Base-by-base conservation (phyloP, 2,888 invertebrate species). In the Mantis religiosa region DNA sequence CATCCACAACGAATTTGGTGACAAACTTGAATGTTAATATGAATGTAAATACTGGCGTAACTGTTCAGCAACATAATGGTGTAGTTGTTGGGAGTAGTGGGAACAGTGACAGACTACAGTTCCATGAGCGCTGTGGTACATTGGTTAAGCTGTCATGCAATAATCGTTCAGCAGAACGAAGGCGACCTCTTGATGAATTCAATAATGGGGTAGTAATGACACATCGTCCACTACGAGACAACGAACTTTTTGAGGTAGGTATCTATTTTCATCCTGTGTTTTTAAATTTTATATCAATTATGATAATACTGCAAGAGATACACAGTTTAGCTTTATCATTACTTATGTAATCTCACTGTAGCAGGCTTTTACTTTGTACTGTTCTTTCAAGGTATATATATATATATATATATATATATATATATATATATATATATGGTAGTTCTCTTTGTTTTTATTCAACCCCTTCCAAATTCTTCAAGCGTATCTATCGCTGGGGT, bases 201-300 rank as follows among this genome's bases (percentile, higher is more conserved):
- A 98, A 99, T 93, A 98, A 99, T 93, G 98, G 98, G 0, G 98
- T 99, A 3, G 98, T 98, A 2, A 98, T 99, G 97, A 98, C 98
- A 2, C 97, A 98, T 92, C 95, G 99, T 83, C 96, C 98, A 0
- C 93, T 99, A 6, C 94, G 95, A 90, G 98, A 98, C 92, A 96
- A 97, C 92, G 99, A 99, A 93, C 93, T 98, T 28, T 99, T 99
- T 93, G 98, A 99, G 93, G 95, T 95, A 91, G 89, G 90, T 83
- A 83, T 28, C 20, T 12, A 28, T 34, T 14, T 15, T 20, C 20
- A 41, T 41, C 6, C 12, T 41, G 12, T 41, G 41, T 12, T 41
- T 12, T 41, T 41, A 41, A 9, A 41, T 12, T 41, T 41, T 41
- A 12, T 41, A 41, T 41, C 0, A 41, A 41, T 2, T 41, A 41